Base-by-base conservation (phyloP, 2,113 vertebrate species). In the Peromyscus maniculatus region DNA sequence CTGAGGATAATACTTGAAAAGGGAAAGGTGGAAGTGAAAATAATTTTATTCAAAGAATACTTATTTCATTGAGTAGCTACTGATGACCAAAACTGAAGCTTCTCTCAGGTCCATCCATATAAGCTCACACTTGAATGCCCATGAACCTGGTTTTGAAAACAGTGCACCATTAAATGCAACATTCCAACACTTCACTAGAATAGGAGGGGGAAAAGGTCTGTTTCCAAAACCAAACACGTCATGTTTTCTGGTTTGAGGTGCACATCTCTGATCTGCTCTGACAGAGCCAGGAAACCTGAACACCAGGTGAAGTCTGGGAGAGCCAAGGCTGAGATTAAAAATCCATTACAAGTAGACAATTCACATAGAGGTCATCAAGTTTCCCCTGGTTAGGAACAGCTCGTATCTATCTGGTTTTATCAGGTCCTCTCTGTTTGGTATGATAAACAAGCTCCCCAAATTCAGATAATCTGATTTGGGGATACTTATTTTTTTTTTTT, bases 381-480 rank as follows among this genome's bases (percentile, higher is more conserved):
- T 57, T 69, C 22, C 39, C 28, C 9, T 17, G 13, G 15, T 91
- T 87, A 55, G 75, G 64, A 93, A 72, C 4, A 83, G 49, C 28
- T 94, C 16, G 16, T 15, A 46, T 75, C 39, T 86, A 33, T 91
- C 67, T 92, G 49, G 55, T 62, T 94, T 92, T 92, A 88, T 67
- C 82, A 55, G 52, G 59, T 39, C 0, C 36, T 91, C 69, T 88
- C 46, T 93, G 39, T 83, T 94, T 92, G 71, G 17, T 75, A 36
- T 64, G 72, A 95, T 82, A 96, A 94, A 69, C 55, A 93, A 93
- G 39, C 26, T 16, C 26, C 64, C 24, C 74, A 92, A 77, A 95
- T 22, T 43, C 83, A 96, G 43, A 80, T 93, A 89, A 57, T 75
- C 75, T 94, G 57, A 67, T 33, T 79, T 90, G 21, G 3, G 55